Percentiles rank a stretch among this genome's conserved stretches.
Conservation (phyloP, 2,888 invertebrate genomes). For the Harmothoe impar region DNA sequence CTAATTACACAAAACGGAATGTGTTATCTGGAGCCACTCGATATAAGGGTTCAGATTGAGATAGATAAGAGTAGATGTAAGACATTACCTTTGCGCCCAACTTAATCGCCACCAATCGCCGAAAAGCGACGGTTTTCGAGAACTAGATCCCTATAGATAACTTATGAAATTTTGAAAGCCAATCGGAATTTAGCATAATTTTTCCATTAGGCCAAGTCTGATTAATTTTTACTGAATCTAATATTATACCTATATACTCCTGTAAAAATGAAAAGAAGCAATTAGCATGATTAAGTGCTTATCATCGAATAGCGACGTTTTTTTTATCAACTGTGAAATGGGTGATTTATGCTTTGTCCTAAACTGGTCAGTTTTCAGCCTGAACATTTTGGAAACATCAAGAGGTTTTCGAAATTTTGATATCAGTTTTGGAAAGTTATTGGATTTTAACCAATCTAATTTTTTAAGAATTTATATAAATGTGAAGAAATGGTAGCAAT, state of each 20-base stretch:
- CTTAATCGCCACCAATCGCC: slow-evolving; percentile 43
- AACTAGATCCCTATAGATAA: not conserved
- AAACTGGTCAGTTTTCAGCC: not conserved
- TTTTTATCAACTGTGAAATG: not conserved
- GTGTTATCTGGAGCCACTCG: not conserved
- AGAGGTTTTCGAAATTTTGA: not conserved
- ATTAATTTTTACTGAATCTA: not conserved
- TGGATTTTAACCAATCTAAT: not conserved
- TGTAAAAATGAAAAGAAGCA: slow-evolving; percentile 60
- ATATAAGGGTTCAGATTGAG: slow-evolving; percentile 58
- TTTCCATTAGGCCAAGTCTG: slow-evolving; percentile 42
- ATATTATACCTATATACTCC: slow-evolving; percentile 24
- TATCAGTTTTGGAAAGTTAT: not conserved
- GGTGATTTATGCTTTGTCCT: not conserved
- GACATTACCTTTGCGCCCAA: slow-evolving; percentile 59
- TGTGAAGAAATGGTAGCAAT: too few relatives aligned
- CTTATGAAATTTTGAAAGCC: slow-evolving; percentile 39
- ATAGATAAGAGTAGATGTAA: slow-evolving; percentile 54
- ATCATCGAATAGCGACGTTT: not conserved
- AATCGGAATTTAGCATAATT: not conserved
- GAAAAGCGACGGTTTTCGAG: slow-evolving; percentile 28
- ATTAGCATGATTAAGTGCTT: slow-evolving; percentile 37
- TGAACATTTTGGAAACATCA: too few relatives aligned
- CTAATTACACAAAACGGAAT: slow-evolving; percentile 32
- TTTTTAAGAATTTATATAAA: not conserved